A percentile compares a stretch with the other conserved stretches of the same genome.
phyloP scores from a whole-genome alignment of 2,113 vertebrate species.

The Cinclus cinclus region DNA sequence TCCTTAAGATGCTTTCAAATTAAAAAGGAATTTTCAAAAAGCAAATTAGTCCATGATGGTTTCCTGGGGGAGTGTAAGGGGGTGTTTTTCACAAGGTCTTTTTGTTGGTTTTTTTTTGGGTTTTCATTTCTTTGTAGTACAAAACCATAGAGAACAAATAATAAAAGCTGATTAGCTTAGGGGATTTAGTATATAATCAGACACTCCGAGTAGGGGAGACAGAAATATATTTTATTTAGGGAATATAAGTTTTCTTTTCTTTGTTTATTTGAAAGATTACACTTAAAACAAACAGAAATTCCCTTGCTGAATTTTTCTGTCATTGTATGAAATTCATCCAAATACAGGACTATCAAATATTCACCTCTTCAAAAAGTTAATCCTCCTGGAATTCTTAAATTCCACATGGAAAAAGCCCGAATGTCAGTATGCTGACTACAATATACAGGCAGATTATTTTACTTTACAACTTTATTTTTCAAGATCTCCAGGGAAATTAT shows the following conservation, averaged over 20 bases:
- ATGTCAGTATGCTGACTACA: conserved; percentile 1
- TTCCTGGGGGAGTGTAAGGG: neutral
- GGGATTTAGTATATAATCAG: neutral
- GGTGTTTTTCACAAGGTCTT: too few relatives aligned
- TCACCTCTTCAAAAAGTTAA: conserved; percentile 32
- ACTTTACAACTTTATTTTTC: conserved; percentile 2
- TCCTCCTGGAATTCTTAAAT: conserved; percentile 28
- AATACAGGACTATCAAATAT: neutral
- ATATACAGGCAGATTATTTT: neutral
- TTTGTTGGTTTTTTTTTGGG: neutral
- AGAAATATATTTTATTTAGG: neutral
- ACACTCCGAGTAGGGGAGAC: neutral
- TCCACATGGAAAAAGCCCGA: neutral
- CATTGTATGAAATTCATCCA: neutral
- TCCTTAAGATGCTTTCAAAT: neutral
- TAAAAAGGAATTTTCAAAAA: neutral
- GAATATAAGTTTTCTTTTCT: neutral
- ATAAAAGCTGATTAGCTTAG: neutral
- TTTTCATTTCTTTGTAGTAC: neutral
- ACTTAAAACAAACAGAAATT: neutral
- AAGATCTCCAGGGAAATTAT: neutral
- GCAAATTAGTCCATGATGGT: neutral
- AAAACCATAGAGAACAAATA: neutral
- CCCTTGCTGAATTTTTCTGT: neutral
- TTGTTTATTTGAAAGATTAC: neutral